phyloP scores from a whole-genome alignment of 2,888 invertebrate species.

The Reticulitermes lucifugus region DNA sequence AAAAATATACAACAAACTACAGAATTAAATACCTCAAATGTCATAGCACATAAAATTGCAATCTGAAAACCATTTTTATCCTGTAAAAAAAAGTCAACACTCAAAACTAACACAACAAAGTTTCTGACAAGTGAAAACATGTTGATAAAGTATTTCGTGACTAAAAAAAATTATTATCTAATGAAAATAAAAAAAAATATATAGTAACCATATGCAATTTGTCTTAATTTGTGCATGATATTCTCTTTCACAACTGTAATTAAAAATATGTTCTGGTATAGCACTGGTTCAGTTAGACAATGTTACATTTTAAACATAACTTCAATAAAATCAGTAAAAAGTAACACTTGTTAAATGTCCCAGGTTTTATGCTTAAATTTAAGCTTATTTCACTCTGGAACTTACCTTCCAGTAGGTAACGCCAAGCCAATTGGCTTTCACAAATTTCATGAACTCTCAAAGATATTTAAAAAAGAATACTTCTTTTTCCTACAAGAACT shows the following conservation, averaged over 20 bases:
- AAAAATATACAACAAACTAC: not conserved
- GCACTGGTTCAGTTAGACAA: too few relatives aligned
- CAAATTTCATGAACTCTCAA: not conserved
- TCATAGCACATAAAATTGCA: not conserved
- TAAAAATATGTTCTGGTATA: too few relatives aligned
- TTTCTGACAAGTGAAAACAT: not conserved
- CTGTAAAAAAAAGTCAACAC: not conserved
- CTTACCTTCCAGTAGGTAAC: not conserved
- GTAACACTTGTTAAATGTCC: not conserved
- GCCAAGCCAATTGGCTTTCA: slow-evolving; percentile 1
- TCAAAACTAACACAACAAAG: not conserved
- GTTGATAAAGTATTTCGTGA: not conserved
- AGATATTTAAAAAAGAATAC: not conserved
- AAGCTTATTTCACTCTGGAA: slow-evolving; percentile 25
- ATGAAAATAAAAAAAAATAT: too few relatives aligned
- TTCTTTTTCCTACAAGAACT: not conserved
- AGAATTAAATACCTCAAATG: not conserved
- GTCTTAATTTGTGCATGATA: not conserved
- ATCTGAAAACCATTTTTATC: not conserved
- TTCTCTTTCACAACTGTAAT: too few relatives aligned
- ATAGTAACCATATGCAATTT: not conserved
- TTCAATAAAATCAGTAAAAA: not conserved
- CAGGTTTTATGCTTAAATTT: slow-evolving; percentile 10
- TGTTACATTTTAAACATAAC: not conserved
- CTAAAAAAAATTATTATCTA: not conserved